A percentile compares a stretch with the other conserved stretches of the same genome.
These are phyloP conservation scores for Enteromius paludinosus DNA, from an alignment of 2,797 vertebrate species.

Conservation along the genomic window DNA sequence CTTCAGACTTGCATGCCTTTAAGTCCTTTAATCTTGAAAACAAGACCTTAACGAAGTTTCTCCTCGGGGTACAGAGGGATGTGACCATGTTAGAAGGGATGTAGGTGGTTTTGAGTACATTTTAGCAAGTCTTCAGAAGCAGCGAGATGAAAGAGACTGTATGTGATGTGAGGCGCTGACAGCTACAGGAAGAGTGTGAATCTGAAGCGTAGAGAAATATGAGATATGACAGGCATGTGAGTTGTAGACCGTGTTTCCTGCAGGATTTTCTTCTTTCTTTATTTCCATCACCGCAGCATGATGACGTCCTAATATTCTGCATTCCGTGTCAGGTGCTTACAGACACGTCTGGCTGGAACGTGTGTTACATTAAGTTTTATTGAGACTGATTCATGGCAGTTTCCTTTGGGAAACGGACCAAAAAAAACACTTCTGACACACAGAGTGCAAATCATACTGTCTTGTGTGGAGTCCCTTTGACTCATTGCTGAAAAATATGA, in stretches of 20 bases:
- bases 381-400: conserved; percentile 9
- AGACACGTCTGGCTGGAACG: neutral
- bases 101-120: conserved; percentile 22
- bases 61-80: conserved; percentile 32
- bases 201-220: conserved; percentile 3
- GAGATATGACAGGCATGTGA: conserved; percentile 7
- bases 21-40: conserved; percentile 23
- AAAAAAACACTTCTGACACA: neutral
- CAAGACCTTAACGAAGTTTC: conserved; percentile 1
- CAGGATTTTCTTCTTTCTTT: neutral
- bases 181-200: neutral
- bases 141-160: conserved; percentile 13
- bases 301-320: neutral
- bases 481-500: conserved; percentile 13
- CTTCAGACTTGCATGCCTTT: conserved; percentile 16
- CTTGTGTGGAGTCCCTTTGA: conserved; percentile 15
- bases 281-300: conserved; percentile 20
- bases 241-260: neutral
- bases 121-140: conserved; percentile 25
- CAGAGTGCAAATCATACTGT: neutral
- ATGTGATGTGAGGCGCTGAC: conserved; percentile 27
- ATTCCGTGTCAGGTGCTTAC: conserved; percentile 12
- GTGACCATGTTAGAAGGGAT: conserved; percentile 33
- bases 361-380: conserved; percentile 2
- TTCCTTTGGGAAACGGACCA: neutral